phyloP scores from a whole-genome alignment of 1,140 invertebrate species.

The Achroia grisella region DNA sequence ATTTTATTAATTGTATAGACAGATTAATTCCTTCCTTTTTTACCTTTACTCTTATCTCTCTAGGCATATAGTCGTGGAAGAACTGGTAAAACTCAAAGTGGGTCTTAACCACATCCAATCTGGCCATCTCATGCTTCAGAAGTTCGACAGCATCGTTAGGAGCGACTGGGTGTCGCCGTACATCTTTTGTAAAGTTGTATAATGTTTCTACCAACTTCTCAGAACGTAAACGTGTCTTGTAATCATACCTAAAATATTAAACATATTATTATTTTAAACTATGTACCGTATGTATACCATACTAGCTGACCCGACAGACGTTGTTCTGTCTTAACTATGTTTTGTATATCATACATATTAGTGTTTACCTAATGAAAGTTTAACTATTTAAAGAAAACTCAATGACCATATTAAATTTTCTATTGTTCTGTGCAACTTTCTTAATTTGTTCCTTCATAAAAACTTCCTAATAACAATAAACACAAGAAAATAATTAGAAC shows the following conservation, averaged over 20 bases:
- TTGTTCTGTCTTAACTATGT: no score
- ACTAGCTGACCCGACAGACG: no score
- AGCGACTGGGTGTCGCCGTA: constrained; percentile 17
- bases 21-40: not conserved
- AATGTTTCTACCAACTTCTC: constrained; percentile 44
- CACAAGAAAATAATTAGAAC: no score
- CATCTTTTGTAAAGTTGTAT: constrained; percentile 34
- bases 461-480: no score
- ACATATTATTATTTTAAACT: not conserved
- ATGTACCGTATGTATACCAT: no score
- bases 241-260: constrained; percentile 41
- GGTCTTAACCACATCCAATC: constrained; percentile 36
- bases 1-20: not conserved
- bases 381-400: no score
- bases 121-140: constrained; percentile 46
- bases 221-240: constrained; percentile 46
- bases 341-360: no score
- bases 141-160: constrained; percentile 18
- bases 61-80: constrained; percentile 55
- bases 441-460: no score
- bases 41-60: constrained; percentile 49
- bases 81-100: constrained; percentile 62
- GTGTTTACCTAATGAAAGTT: no score
- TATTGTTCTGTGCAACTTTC: no score
- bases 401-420: no score